These are phyloP conservation scores for Tyto alba DNA, from an alignment of 2,113 vertebrate species.

Conservation along the genomic window DNA sequence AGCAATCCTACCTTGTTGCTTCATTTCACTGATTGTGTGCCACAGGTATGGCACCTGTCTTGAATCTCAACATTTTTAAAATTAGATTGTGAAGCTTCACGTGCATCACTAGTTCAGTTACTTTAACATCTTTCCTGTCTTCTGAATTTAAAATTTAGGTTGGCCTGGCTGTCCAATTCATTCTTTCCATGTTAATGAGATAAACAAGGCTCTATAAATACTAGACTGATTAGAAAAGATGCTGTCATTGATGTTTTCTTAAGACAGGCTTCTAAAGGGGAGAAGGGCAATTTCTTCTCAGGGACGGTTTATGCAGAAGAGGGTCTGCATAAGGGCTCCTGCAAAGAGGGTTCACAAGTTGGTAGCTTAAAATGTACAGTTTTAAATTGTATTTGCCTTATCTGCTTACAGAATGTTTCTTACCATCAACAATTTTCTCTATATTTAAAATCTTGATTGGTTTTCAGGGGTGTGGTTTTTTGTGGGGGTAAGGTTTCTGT, in stretches of 20 bases:
- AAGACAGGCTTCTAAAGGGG: neutral
- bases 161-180: neutral
- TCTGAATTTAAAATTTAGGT: neutral
- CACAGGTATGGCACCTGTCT: neutral
- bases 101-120: neutral
- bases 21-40: neutral
- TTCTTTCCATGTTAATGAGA: rapidly evolving
- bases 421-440: neutral
- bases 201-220: neutral
- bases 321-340: neutral
- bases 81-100: neutral
- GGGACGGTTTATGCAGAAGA: neutral
- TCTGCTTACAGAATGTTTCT: neutral
- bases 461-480: neutral
- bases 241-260: neutral
- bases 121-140: neutral
- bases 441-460: neutral
- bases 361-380: neutral
- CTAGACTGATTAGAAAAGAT: neutral
- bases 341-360: neutral
- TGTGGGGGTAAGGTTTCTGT: neutral
- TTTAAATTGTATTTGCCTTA: neutral
- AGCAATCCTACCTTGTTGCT: neutral
- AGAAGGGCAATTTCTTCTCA: neutral
- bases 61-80: neutral